A percentile compares a stretch with the other conserved stretches of the same genome.
Evolutionary conservation across 2,797 vertebrate genomes (phyloP).

Genomic region (Gymnopithys bicolor): DNA sequence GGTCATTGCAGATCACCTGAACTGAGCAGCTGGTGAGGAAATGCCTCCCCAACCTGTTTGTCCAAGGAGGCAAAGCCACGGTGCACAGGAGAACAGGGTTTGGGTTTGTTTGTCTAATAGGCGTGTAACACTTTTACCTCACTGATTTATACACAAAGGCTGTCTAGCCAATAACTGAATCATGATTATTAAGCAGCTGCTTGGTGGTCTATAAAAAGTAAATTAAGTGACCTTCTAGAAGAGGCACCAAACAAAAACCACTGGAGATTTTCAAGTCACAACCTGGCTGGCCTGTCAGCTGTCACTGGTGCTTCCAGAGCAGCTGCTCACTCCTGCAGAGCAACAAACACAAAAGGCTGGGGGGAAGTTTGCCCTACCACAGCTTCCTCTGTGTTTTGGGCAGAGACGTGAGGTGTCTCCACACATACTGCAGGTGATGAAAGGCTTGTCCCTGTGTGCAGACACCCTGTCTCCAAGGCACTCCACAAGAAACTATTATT

Average conservation of each 20-base stretch:
- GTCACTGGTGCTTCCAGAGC: background rate
- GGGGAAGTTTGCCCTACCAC: background rate
- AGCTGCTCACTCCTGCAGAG: background rate
- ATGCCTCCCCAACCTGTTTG: background rate
- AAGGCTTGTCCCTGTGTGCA: background rate
- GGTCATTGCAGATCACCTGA: background rate
- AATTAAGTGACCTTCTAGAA: background rate
- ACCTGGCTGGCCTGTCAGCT: background rate
- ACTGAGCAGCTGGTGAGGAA: conserved; percentile 18
- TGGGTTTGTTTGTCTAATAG: conserved; percentile 25
- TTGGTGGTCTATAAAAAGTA: background rate
- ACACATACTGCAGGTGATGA: background rate
- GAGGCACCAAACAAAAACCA: background rate
- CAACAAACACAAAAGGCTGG: background rate
- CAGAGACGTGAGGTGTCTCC: background rate
- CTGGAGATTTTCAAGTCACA: background rate
- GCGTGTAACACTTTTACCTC: background rate
- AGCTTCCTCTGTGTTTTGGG: background rate
- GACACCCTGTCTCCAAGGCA: background rate
- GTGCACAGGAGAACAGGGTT: background rate
- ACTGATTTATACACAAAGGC: background rate
- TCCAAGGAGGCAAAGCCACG: background rate
- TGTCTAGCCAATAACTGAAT: background rate
- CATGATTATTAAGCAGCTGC: background rate
- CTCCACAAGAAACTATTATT: background rate